Percentiles rank a stretch among this genome's conserved stretches.
These are phyloP conservation scores for Marmota monax DNA, from an alignment of 2,113 vertebrate genomes.

Conservation along the genomic window DNA sequence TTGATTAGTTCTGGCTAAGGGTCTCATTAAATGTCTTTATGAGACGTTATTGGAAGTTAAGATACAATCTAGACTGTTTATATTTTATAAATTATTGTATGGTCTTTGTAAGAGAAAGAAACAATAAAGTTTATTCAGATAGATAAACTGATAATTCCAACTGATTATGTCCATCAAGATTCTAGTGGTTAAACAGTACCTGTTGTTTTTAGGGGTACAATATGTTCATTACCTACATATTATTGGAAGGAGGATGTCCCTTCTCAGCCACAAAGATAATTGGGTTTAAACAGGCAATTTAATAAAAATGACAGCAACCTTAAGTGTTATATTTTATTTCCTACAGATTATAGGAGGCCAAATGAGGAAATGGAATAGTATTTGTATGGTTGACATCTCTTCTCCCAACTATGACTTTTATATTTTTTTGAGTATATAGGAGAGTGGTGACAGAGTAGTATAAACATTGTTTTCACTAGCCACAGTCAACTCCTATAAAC, in stretches of 20 bases:
- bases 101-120: not conserved
- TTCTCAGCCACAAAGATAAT: constrained; percentile 10
- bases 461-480: not conserved
- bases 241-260: not conserved
- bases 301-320: not conserved
- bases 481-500: not conserved
- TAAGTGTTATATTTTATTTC: constrained; percentile 1
- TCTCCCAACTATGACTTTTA: not conserved
- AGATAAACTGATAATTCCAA: not conserved
- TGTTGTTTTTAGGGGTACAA: not conserved
- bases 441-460: not conserved
- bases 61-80: not conserved
- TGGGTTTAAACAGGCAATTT: not conserved
- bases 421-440: not conserved
- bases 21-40: not conserved
- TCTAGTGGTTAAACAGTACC: not conserved
- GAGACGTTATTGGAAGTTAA: not conserved
- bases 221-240: not conserved
- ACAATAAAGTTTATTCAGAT: not conserved
- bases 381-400: not conserved
- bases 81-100: not conserved
- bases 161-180: constrained; percentile 17
- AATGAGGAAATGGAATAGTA: constrained; percentile 2
- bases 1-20: not conserved
- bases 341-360: not conserved